Base-by-base conservation (phyloP, 2,113 vertebrate species). In the Epinephelus cyanopodus region DNA sequence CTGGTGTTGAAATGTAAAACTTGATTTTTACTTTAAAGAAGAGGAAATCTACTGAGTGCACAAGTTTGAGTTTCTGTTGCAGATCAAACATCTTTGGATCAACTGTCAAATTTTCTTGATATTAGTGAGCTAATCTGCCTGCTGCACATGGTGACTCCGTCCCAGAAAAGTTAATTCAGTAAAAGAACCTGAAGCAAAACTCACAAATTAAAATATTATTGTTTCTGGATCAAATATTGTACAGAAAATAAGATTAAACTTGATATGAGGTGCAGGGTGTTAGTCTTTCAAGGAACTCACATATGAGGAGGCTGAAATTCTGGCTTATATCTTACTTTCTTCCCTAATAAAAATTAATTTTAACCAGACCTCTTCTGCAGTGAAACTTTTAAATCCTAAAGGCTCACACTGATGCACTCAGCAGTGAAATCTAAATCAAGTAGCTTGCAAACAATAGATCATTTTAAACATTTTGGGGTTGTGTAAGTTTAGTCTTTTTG, bases 1-100 rank as follows among this genome's bases (percentile, higher is more conserved):
- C 15, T 68, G 60, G 57, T 66, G 61, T 18, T 54, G 62, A 61
- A 81, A 74, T 75, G 10, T 11, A 17, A 67, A 66, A 29, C 23
- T n/a, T 25, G 2, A 10, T 37, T 60, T 60, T 47, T 50, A 8
- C 8, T 48, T 42, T 1, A 29, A 48, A 75, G 3, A 29, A 8
- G 8, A 63, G 53, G 60, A 72, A 73, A 68, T 57, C 3, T 63
- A 50, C 10, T 4, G 53, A 52, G 67, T 50, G 12, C 21, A 23
- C 5, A 54, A 65, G 23, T 76, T n/a, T 5, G 29, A 27, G 29
- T 37, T 29, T 54, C 23, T 57, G 1, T 17, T 52, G 13, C n/a
- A 33, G 48, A 77, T 61, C 15, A 9, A 39, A 53, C 42, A 25
- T 11, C 1, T 50, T 56, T 23, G 9, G 57, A 62, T 56, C 14